Percentiles rank a stretch among this genome's conserved stretches.
Evolutionary conservation across 1,140 invertebrate species (phyloP).

Genomic region (Hypsibius dujardini): DNA sequence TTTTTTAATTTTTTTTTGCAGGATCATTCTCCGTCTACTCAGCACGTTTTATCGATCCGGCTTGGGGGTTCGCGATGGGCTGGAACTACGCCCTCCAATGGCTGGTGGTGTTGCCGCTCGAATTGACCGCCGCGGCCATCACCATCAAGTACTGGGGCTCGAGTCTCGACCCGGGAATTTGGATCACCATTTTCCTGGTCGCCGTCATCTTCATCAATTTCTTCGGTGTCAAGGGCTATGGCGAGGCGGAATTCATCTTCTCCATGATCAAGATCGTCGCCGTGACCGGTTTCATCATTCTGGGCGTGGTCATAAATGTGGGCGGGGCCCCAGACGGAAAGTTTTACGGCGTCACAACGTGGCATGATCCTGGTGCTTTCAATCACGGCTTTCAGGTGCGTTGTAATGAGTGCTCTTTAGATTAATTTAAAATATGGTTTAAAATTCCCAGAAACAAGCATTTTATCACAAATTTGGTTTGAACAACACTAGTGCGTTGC

Average conservation of each 20-base stretch:
- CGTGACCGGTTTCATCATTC: constrained; percentile 13
- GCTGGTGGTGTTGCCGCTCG: constrained; percentile 16
- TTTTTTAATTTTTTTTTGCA: background rate
- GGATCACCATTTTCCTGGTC: constrained; percentile 18
- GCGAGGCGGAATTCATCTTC: constrained; percentile 18
- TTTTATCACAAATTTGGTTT: no score
- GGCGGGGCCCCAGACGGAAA: constrained; percentile 1
- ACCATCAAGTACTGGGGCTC: constrained; percentile 18
- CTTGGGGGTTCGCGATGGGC: constrained; percentile 12
- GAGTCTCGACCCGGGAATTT: constrained; percentile 9
- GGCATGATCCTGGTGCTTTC: constrained; percentile 10
- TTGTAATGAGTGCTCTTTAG: no score
- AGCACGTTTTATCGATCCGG: background rate
- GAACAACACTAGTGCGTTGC: no score
- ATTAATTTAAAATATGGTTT: no score
- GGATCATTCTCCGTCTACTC: background rate
- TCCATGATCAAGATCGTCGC: constrained; percentile 18
- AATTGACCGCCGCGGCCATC: constrained; percentile 15
- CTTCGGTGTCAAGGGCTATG: constrained; percentile 15
- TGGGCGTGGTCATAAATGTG: constrained; percentile 16
- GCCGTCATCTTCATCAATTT: constrained; percentile 19
- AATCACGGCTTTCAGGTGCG: constrained; percentile 7
- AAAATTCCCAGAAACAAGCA: no score
- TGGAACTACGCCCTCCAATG: constrained; percentile 19
- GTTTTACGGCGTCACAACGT: background rate